phyloP scores from a whole-genome alignment of 2,113 vertebrate genomes.

The Theristicus caerulescens region DNA sequence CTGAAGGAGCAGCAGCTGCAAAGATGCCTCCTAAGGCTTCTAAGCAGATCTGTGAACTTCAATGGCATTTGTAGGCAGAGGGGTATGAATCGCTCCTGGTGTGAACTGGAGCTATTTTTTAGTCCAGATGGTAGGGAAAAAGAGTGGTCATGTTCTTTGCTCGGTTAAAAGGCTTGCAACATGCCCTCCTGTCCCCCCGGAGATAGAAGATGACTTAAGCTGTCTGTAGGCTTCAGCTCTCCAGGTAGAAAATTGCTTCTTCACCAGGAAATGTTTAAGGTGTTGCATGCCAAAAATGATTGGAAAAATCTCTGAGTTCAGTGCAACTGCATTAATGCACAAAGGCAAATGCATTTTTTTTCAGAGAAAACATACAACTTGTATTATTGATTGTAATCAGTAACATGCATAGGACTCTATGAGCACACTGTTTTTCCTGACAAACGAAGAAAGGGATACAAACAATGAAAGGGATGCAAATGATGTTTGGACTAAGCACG shows the following conservation, averaged over 20 bases:
- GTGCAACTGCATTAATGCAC: background rate
- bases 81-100: background rate
- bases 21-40: background rate
- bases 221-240: background rate
- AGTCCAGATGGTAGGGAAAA: background rate
- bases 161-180: background rate
- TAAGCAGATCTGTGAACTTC: background rate
- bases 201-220: background rate
- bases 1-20: background rate
- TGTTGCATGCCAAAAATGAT: background rate
- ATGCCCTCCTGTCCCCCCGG: fast-evolving
- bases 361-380: background rate
- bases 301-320: background rate
- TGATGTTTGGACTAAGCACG: fast-evolving
- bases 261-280: background rate
- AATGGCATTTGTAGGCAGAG: background rate
- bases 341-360: background rate
- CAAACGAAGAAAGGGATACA: background rate
- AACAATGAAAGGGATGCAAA: background rate
- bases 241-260: background rate
- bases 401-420: fast-evolving
- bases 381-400: background rate
- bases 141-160: background rate
- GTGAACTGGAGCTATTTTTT: background rate
- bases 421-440: fast-evolving